Conservation (phyloP, 2,113 vertebrate species). For the Varanus komodoensis region DNA sequence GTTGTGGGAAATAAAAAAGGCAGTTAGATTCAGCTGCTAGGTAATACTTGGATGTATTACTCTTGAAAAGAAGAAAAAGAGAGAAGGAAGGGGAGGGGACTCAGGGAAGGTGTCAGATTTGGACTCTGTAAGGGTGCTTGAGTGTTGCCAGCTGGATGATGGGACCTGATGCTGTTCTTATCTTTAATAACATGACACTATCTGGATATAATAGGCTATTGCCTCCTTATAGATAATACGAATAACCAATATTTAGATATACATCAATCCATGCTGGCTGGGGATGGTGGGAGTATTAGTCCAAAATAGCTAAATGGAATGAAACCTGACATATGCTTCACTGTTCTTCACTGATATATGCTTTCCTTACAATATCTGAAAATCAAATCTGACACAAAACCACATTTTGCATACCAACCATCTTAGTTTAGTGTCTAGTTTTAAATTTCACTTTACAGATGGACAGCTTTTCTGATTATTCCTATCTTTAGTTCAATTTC, state of each 20-base stretch:
- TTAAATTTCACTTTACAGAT: slow-evolving; percentile 2
- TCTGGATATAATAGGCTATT: not conserved
- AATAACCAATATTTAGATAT: not conserved
- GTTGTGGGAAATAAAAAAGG: not conserved
- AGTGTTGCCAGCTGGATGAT: not conserved
- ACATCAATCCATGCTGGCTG: not conserved
- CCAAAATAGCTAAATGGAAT: not conserved
- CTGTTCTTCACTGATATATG: not conserved
- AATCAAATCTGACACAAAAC: not conserved
- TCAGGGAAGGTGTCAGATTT: not conserved
- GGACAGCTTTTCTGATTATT: not conserved
- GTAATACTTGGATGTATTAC: not conserved
- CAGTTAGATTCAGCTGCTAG: not conserved
- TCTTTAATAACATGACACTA: not conserved
- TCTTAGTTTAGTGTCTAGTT: slow-evolving; percentile 8
- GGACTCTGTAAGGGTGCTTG: not conserved
- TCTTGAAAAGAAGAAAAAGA: not conserved
- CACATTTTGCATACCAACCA: not conserved
- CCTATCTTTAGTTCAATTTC: slow-evolving; percentile 25
- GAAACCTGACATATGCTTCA: too few species aligned
- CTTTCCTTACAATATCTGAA: not conserved
- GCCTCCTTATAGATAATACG: not conserved
- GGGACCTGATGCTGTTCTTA: too few species aligned
- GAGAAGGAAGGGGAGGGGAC: not conserved
- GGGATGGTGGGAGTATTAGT: not conserved